Base-by-base conservation (phyloP, 2,113 vertebrate species). In the Cynocephalus volans region DNA sequence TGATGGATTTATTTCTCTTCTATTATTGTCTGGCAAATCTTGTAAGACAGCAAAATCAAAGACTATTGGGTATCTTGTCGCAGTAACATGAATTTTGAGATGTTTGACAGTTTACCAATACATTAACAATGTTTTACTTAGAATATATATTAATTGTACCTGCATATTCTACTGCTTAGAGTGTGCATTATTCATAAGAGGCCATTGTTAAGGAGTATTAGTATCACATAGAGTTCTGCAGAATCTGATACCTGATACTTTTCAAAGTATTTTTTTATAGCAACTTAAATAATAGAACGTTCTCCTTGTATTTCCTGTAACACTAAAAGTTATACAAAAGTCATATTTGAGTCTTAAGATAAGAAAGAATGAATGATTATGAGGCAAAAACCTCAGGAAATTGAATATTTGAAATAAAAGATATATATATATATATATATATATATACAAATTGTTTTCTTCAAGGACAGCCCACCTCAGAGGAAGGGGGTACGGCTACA, bases 291-390 rank as follows among this genome's bases (percentile, higher is more conserved):
- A 8, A 76, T 2, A 88, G 26, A 58, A 88, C 5, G 33, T 31
- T 70, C 28, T 67, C 48, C 12, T 62, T 7, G 12, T 60, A 41
- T 75, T 84, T 77, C 48, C 48, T 62, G 8, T 69, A 52, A 89
- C n/a, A 94, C 13, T 76, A 70, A 93, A 50, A 76, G 17, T 33
- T 12, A 83, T 58, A 83, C 6, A 88, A 62, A 92, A 54, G 75
- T 89, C 33, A 11, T 50, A 84, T 93, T 69, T 87, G 33, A 28
- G 6, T 70, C 52, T 97, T 80, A 90, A 90, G 81, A 88, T 90
- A 58, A 73, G 48, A 58, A 31, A 75, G 50, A 70, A 56, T 28
- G 18, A 50, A 24, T 17, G 62, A 65, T 41, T 65, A 75, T 67
- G 54, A 48, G 72, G 12, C 19, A 88, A 95, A 95, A 89, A 8